Base-by-base conservation (phyloP, 2,113 vertebrate genomes). In the Boleophthalmus pectinirostris region DNA sequence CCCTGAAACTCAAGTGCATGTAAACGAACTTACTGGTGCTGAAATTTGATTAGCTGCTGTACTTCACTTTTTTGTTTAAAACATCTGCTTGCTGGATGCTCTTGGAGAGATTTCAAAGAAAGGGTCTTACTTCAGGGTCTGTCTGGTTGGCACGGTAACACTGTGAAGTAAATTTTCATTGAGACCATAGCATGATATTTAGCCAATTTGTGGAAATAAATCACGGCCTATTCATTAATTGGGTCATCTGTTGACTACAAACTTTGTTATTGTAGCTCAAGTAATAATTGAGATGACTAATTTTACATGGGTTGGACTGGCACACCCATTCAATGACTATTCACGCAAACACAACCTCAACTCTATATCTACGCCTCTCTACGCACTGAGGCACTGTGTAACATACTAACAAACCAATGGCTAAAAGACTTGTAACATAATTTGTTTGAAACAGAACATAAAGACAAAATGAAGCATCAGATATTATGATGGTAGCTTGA, bases 271-370 rank as follows among this genome's bases (percentile, higher is more conserved):
- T 64, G 18, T 38, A 43, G 12, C 61, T 63, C 29, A 71, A 51
- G 46, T 73, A 82, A 80, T 68, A 74, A 64, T 83, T 89, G 72
- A 80, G 68, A 72, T 78, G 60, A 82, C 78, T 70, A 88, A 83
- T 82, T 68, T 24, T 74, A 82, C 70, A 74, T 38, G 29, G 74
- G 65, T 35, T 79, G 78, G 75, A 77, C 82, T 78, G 77, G 74
- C 77, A 78, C 81, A 85, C 84, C 79, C 79, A 73, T 69, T 74
- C n/a, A 73, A 75, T 69, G 65, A 80, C 51, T 81, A 47, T 0
- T 65, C 68, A 85, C 49, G 65, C 82, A 81, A n/a, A n/a, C 73
- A 79, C 64, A 68, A 84, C 70, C 75, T 72, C 71, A 78, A 73
- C 76, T 88, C 82, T 75, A 64, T 68, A 78, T 58, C 13, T 25